Percentiles rank a stretch among this genome's conserved stretches.
These are phyloP conservation scores for Ammodytes marinus DNA, from an alignment of 2,113 vertebrate genomes.

Conservation along the genomic window DNA sequence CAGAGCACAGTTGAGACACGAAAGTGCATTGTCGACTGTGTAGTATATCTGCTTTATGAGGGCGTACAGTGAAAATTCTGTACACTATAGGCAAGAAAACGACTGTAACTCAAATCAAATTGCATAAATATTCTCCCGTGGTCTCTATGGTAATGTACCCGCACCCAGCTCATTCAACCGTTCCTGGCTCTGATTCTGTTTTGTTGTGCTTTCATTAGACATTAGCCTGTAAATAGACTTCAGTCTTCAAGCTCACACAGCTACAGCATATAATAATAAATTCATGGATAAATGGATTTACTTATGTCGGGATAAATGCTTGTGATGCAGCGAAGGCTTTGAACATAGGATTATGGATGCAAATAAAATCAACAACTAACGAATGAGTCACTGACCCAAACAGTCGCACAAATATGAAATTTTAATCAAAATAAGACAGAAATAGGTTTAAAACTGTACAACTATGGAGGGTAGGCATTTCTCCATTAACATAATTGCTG, in stretches of 20 bases:
- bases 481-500: slow-evolving; percentile 20
- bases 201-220: slow-evolving; percentile 62
- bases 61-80: slow-evolving; percentile 71
- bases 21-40: slow-evolving; percentile 65
- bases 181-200: slow-evolving; percentile 59
- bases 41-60: slow-evolving; percentile 76
- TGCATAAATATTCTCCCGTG: slow-evolving; percentile 67
- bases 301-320: slow-evolving; percentile 53
- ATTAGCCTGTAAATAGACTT: slow-evolving; percentile 38
- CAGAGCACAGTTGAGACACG: slow-evolving; percentile 76
- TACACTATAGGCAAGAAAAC: slow-evolving; percentile 47
- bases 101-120: slow-evolving; percentile 45
- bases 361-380: slow-evolving; percentile 48
- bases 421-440: slow-evolving; percentile 41
- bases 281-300: slow-evolving; percentile 71
- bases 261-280: slow-evolving; percentile 36
- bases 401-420: slow-evolving; percentile 50
- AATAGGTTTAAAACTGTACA: slow-evolving; percentile 29
- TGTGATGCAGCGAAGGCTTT: slow-evolving; percentile 49
- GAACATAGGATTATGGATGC: slow-evolving; percentile 57
- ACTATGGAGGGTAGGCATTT: neutral
- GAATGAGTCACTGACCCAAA: slow-evolving; percentile 58
- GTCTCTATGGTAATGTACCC: slow-evolving; percentile 50
- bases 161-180: slow-evolving; percentile 33
- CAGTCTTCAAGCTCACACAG: slow-evolving; percentile 51